A percentile compares a stretch with the other conserved stretches of the same genome.
phyloP scores from a whole-genome alignment of 2,113 vertebrate genomes.

The Tragelaphus strepsiceros region DNA sequence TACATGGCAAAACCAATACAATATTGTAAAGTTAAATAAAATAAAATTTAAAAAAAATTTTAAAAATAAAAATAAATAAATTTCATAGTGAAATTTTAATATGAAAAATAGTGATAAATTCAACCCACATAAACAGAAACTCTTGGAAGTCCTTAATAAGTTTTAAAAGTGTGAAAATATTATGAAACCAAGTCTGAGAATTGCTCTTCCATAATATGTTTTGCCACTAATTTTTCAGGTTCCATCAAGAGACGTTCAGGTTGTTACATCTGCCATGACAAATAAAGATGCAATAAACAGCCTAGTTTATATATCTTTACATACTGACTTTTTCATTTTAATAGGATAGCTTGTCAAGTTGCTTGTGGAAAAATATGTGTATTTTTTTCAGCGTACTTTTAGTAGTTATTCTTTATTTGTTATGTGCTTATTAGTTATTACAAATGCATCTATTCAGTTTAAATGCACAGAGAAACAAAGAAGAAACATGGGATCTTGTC shows the following conservation, averaged over 20 bases:
- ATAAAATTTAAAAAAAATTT: no score
- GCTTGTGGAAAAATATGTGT: background rate
- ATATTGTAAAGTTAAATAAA: no score
- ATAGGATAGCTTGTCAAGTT: background rate
- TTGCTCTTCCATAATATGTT: background rate
- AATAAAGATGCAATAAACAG: background rate
- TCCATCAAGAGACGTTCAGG: background rate
- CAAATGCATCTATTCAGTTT: background rate
- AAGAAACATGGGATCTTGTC: background rate
- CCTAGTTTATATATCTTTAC: background rate
- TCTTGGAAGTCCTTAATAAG: background rate
- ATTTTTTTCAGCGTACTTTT: background rate
- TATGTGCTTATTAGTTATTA: background rate
- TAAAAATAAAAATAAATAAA: background rate
- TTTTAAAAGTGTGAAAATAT: background rate
- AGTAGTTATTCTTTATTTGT: background rate
- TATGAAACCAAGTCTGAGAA: background rate
- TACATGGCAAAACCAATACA: no score
- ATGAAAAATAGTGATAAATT: background rate
- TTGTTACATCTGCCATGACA: background rate
- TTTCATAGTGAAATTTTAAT: background rate
- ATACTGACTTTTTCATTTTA: background rate
- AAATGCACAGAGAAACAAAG: background rate
- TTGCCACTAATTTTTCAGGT: background rate
- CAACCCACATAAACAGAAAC: background rate